Base-by-base conservation (phyloP, 1,140 invertebrate species). In the Temnothorax curvispinosus region DNA sequence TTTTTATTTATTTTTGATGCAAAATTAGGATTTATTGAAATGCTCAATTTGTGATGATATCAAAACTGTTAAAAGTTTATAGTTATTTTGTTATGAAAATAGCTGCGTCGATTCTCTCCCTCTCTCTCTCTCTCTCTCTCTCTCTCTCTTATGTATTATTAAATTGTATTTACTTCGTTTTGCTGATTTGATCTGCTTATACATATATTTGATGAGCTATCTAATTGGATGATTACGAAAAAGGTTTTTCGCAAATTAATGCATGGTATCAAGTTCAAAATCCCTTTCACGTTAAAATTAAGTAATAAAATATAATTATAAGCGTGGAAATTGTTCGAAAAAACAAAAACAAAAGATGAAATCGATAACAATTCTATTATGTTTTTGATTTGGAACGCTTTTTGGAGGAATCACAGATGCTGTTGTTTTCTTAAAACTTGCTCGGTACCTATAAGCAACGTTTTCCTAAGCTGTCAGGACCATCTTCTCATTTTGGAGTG, bases 401-500 rank as follows among this genome's bases (percentile, higher is more conserved):
- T 67, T 82, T 27, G 32, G 35, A 32, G 32, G 15, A 74, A 74
- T 35, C 69, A 27, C 52, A 84, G 27, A 84, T 41, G 27, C 27
- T 74, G 52, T 62, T 81, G 64, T 75, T 74, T 84, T 60, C 80
- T 47, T 41, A 60, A 60, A 84, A 84, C 80, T 84, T 74, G 13
- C n/a, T 4, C 44, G n/a, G n/a, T 75, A 21, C 21, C 21, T 21
- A 60, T 74, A 72, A 84, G 52, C 67, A 84, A 84, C 54, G 41
- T 84, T 75, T 18, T 84, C 13, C 13, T 74, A 74, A 84, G 56
- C 69, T 74, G 69, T 84, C 80, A 38, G 54, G 32, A 47, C 67
- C 41, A 41, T 84, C 69, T 84, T 84, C 80, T 60, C 69, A 60
- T 74, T 47, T 84, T 62, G 69, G 54, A 84, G 80, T 74, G 80